Conservation (phyloP, 2,888 invertebrate genomes). For the Xiphydria camelus region DNA sequence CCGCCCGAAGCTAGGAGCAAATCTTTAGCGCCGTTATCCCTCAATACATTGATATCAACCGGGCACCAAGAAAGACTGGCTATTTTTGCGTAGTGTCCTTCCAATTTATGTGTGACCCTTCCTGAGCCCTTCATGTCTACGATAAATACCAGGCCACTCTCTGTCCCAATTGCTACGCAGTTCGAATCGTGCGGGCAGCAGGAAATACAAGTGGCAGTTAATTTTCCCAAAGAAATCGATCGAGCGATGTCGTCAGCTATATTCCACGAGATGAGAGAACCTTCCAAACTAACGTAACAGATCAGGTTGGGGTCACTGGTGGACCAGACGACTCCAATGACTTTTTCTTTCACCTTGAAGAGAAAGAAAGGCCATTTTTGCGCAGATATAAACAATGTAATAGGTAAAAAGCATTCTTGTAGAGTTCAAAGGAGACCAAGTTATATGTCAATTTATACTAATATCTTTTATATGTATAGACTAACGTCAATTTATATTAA, state of each 20-base stretch:
- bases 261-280: conserved; percentile 60
- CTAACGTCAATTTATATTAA: too few relatives aligned
- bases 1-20: conserved; percentile 69
- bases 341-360: too few relatives aligned
- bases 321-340: conserved; percentile 57
- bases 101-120: conserved; percentile 65
- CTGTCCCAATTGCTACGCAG: conserved; percentile 65
- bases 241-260: conserved; percentile 47
- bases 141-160: conserved; percentile 60
- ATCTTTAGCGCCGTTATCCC: conserved; percentile 38
- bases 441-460: too few relatives aligned
- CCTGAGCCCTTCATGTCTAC: conserved; percentile 61
- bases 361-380: too few relatives aligned
- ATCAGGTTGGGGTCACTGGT: conserved; percentile 50
- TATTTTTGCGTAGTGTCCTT: conserved; percentile 77
- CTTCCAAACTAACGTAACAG: conserved; percentile 59
- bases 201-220: conserved; percentile 61
- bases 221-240: conserved; percentile 50
- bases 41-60: conserved; percentile 61
- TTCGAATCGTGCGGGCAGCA: conserved; percentile 64
- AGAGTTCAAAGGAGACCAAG: too few relatives aligned
- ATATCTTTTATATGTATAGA: too few relatives aligned
- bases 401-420: too few relatives aligned
- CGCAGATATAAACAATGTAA: too few relatives aligned
- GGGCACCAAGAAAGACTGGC: conserved; percentile 78